A percentile compares a stretch with the other conserved stretches of the same genome.
Evolutionary conservation across 2,797 vertebrate genomes (phyloP).

Genomic region (Halcyon chelicuti): DNA sequence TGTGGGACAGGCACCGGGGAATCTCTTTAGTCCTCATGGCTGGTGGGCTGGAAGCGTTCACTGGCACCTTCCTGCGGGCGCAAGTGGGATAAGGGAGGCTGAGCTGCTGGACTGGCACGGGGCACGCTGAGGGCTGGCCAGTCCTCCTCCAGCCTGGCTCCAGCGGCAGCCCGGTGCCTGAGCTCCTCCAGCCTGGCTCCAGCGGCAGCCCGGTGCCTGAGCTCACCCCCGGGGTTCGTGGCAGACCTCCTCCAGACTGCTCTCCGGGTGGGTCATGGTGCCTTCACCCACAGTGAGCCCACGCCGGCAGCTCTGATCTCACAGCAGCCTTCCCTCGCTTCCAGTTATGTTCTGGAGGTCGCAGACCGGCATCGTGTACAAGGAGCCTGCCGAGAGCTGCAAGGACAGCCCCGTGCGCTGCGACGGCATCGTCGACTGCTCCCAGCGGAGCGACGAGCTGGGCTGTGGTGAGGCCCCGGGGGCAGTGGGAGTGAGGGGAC

Average conservation of each 20-base stretch:
- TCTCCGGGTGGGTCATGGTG: rapidly evolving
- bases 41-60: background rate
- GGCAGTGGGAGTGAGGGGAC: rapidly evolving
- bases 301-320: background rate
- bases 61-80: background rate
- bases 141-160: background rate
- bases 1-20: rapidly evolving
- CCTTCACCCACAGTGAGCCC: rapidly evolving
- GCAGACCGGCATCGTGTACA: slow-evolving; percentile 74
- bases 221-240: rapidly evolving
- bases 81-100: background rate
- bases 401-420: slow-evolving; percentile 77
- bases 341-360: slow-evolving; percentile 80
- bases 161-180: rapidly evolving
- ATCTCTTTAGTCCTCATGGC: background rate
- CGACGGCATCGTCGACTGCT: slow-evolving; percentile 83
- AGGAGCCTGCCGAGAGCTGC: slow-evolving; percentile 81
- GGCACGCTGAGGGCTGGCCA: background rate
- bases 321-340: background rate
- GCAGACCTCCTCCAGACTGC: background rate
- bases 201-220: rapidly evolving
- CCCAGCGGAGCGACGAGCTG: slow-evolving; percentile 83
- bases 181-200: background rate
- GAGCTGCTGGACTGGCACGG: background rate
- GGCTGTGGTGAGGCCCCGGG: slow-evolving; percentile 83